Evolutionary conservation across 2,797 vertebrate species (phyloP), one percentile per base, ranked within the genome.

Genomic region (Simalia tracyae): DNA sequence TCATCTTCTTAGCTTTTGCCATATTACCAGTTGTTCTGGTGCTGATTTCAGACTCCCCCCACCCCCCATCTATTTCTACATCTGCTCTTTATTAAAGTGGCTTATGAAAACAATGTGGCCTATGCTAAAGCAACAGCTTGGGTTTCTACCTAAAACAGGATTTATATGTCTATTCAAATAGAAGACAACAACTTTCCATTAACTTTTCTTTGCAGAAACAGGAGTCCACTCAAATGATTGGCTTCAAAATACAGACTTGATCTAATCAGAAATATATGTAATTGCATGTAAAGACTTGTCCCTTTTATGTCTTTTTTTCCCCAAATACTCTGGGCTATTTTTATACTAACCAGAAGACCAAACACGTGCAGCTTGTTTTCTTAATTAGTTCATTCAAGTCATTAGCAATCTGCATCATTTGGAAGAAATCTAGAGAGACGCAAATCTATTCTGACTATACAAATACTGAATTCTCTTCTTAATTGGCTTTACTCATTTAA

Each of bases 191-290:
- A 92, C 42, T 92, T n/a, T 94, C 93, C 10, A 31, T 91, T 88
- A 92, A 91, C 92, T 92, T 60, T 63, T 95, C 93, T 93, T 94
- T 90, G 94, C 93, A 95, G 89, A 93, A 93, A 94, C 93, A 91
- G 90, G 88, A 96, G 93, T 91, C 84, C 90, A 93, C 89, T 92
- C 90, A 95, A 96, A 95, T 93, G 95, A 95, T 90, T 92, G 90
- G 84, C 94, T 96, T 96, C 93, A 90, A 93, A 96, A 96, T 94
- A 93, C 86, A 95, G 92, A 94, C 56, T 90, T 19, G 42, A 95
- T 96, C 95, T 95, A 91, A 96, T 88, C 84, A 96, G 94, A 94
- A 91, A 97, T 63, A 87, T 72, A 24, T 90, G 94, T 92, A 86
- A 95, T 93, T 93, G 89, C 85, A 94, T 91, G 95, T 93, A 93